Evolutionary conservation across 2,888 invertebrate genomes (phyloP).

Genomic region (Philaethria dido): DNA sequence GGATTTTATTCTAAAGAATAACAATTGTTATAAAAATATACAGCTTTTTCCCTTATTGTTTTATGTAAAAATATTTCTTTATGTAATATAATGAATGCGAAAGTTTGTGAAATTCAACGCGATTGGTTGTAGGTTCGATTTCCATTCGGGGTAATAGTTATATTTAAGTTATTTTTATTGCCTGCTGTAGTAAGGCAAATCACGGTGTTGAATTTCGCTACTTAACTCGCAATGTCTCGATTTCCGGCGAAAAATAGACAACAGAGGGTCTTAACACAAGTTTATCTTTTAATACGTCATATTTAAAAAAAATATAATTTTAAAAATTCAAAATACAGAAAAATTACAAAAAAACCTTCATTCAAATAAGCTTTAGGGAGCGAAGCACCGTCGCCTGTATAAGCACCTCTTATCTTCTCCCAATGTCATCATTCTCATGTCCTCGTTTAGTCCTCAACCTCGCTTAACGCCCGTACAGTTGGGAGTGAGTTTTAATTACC

Average conservation of each 20-base stretch:
- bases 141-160: too few species aligned
- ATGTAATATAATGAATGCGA: too few species aligned
- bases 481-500: conserved; percentile 7
- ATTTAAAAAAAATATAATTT: too few species aligned
- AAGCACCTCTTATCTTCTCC: conserved; percentile 16
- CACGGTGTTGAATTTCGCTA: too few species aligned
- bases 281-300: too few species aligned
- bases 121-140: background rate
- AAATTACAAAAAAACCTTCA: background rate
- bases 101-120: too few species aligned
- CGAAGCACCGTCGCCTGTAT: background rate
- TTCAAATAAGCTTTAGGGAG: background rate
- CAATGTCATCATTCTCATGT: conserved; percentile 22
- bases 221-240: too few species aligned
- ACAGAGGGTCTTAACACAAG: too few species aligned
- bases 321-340: too few species aligned
- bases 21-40: background rate
- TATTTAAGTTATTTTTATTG: too few species aligned
- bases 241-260: too few species aligned
- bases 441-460: conserved; percentile 10
- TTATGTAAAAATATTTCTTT: background rate
- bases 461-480: background rate
- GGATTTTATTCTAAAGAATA: conserved; percentile 12
- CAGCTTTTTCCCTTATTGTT: background rate
- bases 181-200: too few species aligned